Percentiles rank a stretch among this genome's conserved stretches.
These are phyloP conservation scores for Sternarchorhynchus goeldii DNA, from an alignment of 2,797 vertebrate species.

Conservation along the genomic window DNA sequence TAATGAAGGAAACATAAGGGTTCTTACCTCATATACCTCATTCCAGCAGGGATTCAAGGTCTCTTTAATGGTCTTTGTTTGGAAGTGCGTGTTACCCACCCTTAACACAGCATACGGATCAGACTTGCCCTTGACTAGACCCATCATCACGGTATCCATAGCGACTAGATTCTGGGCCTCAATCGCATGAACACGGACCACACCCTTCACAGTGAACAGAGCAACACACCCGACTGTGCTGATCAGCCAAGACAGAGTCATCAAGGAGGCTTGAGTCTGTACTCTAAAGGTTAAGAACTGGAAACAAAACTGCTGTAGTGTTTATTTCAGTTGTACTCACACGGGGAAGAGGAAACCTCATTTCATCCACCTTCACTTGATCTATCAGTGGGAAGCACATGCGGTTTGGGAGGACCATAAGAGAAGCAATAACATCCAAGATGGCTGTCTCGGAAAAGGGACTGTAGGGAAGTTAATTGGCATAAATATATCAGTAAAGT, in stretches of 20 bases:
- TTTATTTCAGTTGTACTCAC: constrained; percentile 71
- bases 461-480: constrained; percentile 66
- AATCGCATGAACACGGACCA: constrained; percentile 85
- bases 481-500: neutral
- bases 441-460: constrained; percentile 85
- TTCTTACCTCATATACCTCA: constrained; percentile 88
- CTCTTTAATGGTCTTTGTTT: constrained; percentile 86
- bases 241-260: too few relatives aligned
- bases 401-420: constrained; percentile 93
- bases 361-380: constrained; percentile 84
- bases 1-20: neutral
- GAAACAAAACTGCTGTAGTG: too few relatives aligned
- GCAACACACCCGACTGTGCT: too few relatives aligned
- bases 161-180: constrained; percentile 86
- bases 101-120: constrained; percentile 88
- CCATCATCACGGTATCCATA: constrained; percentile 88
- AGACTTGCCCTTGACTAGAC: constrained; percentile 89
- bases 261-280: too few relatives aligned
- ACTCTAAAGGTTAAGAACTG: too few relatives aligned
- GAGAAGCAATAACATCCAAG: constrained; percentile 85
- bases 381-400: constrained; percentile 90
- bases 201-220: constrained; percentile 75
- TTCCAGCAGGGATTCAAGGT: constrained; percentile 88
- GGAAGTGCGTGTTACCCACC: constrained; percentile 78
- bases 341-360: constrained; percentile 89